phyloP scores from a whole-genome alignment of 2,888 invertebrate genomes.

The Disparrhopalites patrizii region DNA sequence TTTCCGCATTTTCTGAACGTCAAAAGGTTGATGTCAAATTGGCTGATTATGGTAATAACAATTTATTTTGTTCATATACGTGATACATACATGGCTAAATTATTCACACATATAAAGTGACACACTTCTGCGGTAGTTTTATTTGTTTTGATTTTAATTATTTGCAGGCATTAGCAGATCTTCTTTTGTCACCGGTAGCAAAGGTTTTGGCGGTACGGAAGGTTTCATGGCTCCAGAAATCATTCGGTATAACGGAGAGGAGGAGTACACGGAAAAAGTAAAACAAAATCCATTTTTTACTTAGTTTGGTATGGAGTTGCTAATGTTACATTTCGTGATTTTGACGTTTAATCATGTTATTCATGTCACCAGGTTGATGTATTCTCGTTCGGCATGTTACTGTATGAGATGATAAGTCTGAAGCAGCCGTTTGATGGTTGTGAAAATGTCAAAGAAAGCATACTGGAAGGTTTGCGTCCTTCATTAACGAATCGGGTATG shows the following conservation, averaged over 20 bases:
- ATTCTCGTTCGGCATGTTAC: constrained; percentile 97
- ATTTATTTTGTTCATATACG: too few relatives aligned
- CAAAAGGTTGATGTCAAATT: constrained; percentile 76
- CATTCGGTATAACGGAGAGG: constrained; percentile 95
- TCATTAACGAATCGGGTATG: constrained; percentile 74
- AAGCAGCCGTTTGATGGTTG: constrained; percentile 94
- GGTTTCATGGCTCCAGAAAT: constrained; percentile 99
- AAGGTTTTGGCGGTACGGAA: constrained; percentile 97
- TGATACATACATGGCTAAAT: constrained; percentile 9
- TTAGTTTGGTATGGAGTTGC: too few relatives aligned
- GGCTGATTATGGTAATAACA: constrained; percentile 88
- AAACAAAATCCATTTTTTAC: not conserved
- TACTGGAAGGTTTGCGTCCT: constrained; percentile 90
- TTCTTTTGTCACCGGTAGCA: constrained; percentile 84
- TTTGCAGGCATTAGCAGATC: constrained; percentile 73
- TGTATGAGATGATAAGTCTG: constrained; percentile 90
- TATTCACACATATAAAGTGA: not conserved
- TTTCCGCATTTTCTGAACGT: constrained; percentile 34
- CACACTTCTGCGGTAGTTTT: not conserved
- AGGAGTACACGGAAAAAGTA: constrained; percentile 96
- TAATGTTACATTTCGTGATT: too few relatives aligned
- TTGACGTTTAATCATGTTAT: not conserved
- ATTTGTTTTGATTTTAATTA: not conserved
- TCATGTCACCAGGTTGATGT: constrained; percentile 78
- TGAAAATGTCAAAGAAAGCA: constrained; percentile 94